A percentile compares a stretch with the other conserved stretches of the same genome.
phyloP scores from a whole-genome alignment of 2,113 vertebrate species.

The Coreoperca whiteheadi region DNA sequence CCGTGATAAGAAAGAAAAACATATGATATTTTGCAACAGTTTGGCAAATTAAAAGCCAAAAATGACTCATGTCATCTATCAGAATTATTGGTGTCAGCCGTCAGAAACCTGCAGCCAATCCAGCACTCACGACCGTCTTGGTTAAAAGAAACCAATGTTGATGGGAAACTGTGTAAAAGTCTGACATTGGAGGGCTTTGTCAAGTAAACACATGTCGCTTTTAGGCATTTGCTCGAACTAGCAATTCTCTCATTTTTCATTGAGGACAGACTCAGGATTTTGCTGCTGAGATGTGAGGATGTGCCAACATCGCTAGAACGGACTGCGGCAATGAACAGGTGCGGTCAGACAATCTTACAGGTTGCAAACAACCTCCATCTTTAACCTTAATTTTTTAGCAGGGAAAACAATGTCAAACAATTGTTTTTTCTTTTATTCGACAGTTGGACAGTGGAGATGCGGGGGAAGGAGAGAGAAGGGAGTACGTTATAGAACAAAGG shows the following conservation, averaged over 20 bases:
- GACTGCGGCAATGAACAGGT: background rate
- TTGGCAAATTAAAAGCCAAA: background rate
- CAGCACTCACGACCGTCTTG: background rate
- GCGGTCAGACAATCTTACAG: background rate
- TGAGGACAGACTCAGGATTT: background rate
- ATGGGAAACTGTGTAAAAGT: background rate
- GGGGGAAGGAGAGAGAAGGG: background rate
- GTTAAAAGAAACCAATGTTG: background rate
- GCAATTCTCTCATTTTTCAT: background rate
- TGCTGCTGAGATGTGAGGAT: background rate
- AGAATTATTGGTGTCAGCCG: background rate
- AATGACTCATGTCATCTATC: background rate
- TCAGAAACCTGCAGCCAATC: background rate
- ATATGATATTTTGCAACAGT: background rate
- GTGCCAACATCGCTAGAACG: background rate
- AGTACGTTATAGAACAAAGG: background rate
- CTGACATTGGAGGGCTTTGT: background rate
- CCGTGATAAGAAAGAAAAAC: no score
- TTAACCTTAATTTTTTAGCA: background rate
- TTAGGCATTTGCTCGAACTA: background rate
- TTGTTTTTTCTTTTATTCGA: background rate
- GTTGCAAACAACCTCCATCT: background rate
- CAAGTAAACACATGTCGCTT: no score
- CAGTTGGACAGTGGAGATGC: background rate
- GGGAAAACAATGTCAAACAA: background rate